These are phyloP conservation scores for Chionoecetes opilio DNA, from an alignment of 1,140 invertebrate genomes.

Conservation along the genomic window DNA sequence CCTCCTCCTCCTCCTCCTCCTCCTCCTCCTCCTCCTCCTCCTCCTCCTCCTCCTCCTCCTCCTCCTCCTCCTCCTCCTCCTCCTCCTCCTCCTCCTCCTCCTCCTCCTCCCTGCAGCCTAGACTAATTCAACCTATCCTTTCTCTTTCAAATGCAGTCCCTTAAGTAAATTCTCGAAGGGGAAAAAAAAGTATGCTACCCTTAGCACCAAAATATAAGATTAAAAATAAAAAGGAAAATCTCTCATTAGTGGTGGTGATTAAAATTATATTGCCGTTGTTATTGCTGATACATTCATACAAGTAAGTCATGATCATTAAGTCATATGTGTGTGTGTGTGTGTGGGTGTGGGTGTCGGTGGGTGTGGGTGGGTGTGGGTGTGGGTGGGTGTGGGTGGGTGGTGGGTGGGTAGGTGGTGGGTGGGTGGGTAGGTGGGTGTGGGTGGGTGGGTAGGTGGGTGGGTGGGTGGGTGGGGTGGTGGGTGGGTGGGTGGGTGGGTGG, in stretches of 20 bases:
- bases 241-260: too few relatives aligned
- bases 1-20: not conserved
- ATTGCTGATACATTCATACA: too few relatives aligned
- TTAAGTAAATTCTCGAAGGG: not conserved
- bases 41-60: constrained; percentile 2
- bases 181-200: too few relatives aligned
- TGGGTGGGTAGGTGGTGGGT: not conserved
- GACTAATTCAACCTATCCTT: too few relatives aligned
- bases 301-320: too few relatives aligned
- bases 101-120: too few relatives aligned
- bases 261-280: too few relatives aligned
- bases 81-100: not conserved
- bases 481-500: not conserved
- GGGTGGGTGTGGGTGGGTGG: not conserved
- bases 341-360: not conserved
- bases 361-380: not conserved
- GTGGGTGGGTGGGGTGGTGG: not conserved
- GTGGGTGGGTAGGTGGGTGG: not conserved
- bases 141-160: not conserved
- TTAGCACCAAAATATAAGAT: too few relatives aligned
- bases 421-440: not conserved
- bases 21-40: constrained; percentile 22
- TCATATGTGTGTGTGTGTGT: not conserved
- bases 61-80: constrained; percentile 22
- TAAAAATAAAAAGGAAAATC: not conserved